A percentile compares a stretch with the other conserved stretches of the same genome.
Conservation (phyloP, 2,797 vertebrate genomes). For the Manis pentadactyla region DNA sequence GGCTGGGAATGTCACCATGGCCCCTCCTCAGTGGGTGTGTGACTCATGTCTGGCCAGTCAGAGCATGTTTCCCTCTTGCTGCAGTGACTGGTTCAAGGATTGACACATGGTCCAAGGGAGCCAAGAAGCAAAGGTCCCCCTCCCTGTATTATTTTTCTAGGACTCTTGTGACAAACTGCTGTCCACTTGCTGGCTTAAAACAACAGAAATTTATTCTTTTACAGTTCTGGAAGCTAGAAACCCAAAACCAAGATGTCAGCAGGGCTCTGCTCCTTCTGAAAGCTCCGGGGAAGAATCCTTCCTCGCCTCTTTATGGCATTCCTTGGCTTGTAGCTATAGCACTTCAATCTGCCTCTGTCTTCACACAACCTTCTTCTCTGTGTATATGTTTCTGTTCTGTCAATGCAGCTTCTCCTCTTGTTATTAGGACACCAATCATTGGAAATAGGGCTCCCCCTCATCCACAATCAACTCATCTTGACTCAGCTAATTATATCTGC, state of each 20-base stretch:
- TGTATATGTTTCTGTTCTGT: not conserved
- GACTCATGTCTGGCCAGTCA: not conserved
- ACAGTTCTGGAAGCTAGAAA: not conserved
- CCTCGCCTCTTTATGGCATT: not conserved
- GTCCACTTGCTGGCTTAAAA: not conserved
- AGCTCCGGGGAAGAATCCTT: not conserved
- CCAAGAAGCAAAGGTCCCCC: not conserved
- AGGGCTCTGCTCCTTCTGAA: not conserved
- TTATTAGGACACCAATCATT: not conserved
- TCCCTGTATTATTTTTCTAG: not conserved
- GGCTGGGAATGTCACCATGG: not conserved
- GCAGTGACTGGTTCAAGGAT: not conserved
- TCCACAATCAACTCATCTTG: not conserved
- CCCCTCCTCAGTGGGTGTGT: not conserved
- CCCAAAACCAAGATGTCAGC: not conserved
- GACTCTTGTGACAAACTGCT: not conserved
- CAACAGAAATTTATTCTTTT: not conserved
- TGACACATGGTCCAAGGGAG: not conserved
- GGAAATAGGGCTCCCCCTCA: not conserved
- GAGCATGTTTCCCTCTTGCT: not conserved
- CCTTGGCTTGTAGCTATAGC: not conserved
- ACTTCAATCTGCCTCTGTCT: not conserved
- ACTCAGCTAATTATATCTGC: not conserved
- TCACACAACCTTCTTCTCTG: not conserved
- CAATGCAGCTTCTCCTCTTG: not conserved